Evolutionary conservation across 2,797 vertebrate species (phyloP), one percentile per base, ranked within the genome.

Genomic region (Epinephelus coioides): DNA sequence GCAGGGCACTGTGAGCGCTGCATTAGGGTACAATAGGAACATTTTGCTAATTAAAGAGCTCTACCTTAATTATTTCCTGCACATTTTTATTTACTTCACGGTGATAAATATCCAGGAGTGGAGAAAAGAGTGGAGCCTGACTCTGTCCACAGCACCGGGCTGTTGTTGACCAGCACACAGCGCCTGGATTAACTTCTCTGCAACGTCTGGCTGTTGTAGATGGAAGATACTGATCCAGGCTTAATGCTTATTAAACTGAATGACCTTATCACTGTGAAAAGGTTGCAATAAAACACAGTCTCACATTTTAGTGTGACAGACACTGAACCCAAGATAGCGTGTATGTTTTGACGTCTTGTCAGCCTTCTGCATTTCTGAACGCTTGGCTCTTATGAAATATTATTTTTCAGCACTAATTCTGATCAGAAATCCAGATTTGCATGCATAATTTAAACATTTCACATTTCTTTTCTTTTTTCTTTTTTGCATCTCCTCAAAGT

Each of bases 191-290:
- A 94, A 86, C 82, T 89, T 86, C 72, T 76, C 60, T 67, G 60
- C 82, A 68, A 72, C 3, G 64, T 55, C 76, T 73, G 75, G n/a
- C 75, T 40, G 43, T 56, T 83, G 81, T 79, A 72, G 65, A 81
- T 81, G 64, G 78, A 90, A 57, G 60, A 89, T 81, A 91, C 91
- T 93, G 90, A 94, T 93, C 94, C 93, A 81, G 82, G 84, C 84
- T 90, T 94, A 93, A 88, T 88, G 87, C 89, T 91, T 91, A 91
- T 93, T 92, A 93, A 86, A 91, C 75, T 72, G 56, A 84, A 81
- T 82, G 87, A 93, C 94, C 93, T 94, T 93, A 92, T 87, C 84
- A 87, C 34, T 44, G 74, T 79, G 81, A 69, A 86, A 85, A 87
- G 91, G 87, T 87, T 85, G 72, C 74, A 66, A 71, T 40, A 75